Percentiles rank a stretch among this genome's conserved stretches.
phyloP scores from a whole-genome alignment of 2,113 vertebrate genomes.

The Vulpes ferrilata region DNA sequence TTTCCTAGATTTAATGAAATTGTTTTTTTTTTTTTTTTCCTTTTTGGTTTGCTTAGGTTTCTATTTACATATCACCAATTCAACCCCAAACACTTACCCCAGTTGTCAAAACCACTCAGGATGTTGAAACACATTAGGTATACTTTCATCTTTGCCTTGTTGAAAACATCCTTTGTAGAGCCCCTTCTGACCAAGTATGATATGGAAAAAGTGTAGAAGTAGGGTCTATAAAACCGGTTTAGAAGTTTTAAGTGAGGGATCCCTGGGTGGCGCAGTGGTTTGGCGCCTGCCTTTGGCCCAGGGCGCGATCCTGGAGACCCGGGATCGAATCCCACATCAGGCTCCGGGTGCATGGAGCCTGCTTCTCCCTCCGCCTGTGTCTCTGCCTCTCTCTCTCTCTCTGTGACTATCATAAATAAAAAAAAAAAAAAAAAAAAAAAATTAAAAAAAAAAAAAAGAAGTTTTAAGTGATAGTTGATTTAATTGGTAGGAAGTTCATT shows the following conservation, averaged over 20 bases:
- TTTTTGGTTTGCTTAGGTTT: conserved; percentile 44
- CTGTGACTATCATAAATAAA: too few species aligned
- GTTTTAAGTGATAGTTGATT: neutral
- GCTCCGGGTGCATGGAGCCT: too few species aligned
- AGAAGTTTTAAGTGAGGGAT: neutral
- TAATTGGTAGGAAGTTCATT: neutral
- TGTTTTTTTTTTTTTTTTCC: neutral
- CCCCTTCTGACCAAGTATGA: neutral
- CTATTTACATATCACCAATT: neutral
- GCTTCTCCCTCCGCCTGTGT: too few species aligned
- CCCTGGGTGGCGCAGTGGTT: too few species aligned
- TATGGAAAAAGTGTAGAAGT: neutral
- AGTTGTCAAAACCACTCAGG: neutral
- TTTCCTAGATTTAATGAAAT: conserved; percentile 42
- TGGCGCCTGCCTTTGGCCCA: too few species aligned
- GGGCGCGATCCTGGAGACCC: too few species aligned
- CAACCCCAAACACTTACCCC: neutral
- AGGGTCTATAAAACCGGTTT: neutral
- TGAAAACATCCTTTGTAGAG: neutral
- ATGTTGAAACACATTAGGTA: neutral
- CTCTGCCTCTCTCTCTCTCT: too few species aligned
- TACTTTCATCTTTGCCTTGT: neutral
- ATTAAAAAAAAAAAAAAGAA: too few species aligned
- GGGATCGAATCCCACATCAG: too few species aligned
- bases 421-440: too few species aligned